Conservation (phyloP, 92 coral and sea anemone species). For the Porites rus region DNA sequence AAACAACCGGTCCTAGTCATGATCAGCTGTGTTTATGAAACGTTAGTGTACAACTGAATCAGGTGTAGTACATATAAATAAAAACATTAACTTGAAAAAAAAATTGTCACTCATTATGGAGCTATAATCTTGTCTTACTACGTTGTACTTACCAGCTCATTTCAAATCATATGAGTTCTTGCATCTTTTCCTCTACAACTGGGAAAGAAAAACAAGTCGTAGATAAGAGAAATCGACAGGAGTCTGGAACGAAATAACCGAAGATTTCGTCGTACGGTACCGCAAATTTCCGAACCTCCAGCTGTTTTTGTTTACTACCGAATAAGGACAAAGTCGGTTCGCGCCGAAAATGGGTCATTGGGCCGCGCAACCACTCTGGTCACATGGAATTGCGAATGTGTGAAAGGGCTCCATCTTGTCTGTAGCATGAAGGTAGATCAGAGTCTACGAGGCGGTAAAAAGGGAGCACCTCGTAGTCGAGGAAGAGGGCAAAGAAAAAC, state of each 20-base stretch:
- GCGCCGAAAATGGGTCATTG: background rate
- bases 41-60: too few relatives aligned
- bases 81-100: too few relatives aligned
- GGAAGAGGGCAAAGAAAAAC: background rate
- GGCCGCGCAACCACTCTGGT: background rate
- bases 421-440: background rate
- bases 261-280: background rate
- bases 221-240: too few relatives aligned
- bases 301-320: background rate
- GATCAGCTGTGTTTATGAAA: too few relatives aligned
- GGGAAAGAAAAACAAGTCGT: too few relatives aligned
- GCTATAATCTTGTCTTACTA: background rate
- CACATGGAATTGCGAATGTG: conserved; percentile 13
- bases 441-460: conserved; percentile 23
- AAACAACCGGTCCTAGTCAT: too few relatives aligned
- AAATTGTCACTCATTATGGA: background rate
- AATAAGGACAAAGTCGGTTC: conserved; percentile 13
- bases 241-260: too few relatives aligned
- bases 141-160: conserved; percentile 45
- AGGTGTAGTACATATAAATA: too few relatives aligned
- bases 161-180: background rate
- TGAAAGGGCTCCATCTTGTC: background rate
- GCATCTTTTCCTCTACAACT: background rate
- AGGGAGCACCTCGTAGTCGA: conserved; percentile 10
- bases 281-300: background rate